phyloP scores from a whole-genome alignment of 1,140 invertebrate species.

The Dysdera silvatica region DNA sequence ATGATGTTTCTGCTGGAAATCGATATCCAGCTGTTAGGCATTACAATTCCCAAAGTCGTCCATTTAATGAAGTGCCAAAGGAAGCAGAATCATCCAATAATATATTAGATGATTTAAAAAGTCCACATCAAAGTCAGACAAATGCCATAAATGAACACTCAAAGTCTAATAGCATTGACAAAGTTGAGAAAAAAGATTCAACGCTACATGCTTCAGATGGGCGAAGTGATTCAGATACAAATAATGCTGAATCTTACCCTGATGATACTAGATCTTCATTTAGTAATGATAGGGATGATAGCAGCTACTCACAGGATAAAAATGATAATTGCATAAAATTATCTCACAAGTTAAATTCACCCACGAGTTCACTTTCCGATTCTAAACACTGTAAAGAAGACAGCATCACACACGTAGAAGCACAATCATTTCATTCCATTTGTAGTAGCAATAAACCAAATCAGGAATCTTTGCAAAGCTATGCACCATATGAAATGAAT shows the following conservation, averaged over 20 bases:
- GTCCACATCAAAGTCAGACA: background rate
- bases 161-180: background rate
- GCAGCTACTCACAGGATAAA: conserved; percentile 8
- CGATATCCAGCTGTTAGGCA: conserved; percentile 21
- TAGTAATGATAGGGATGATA: conserved; percentile 22
- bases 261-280: conserved; percentile 23
- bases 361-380: background rate
- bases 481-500: conserved; percentile 19
- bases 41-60: conserved; percentile 8
- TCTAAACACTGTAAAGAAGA: conserved; percentile 13
- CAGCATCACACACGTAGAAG: too few species aligned
- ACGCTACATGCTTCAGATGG: conserved; percentile 15
- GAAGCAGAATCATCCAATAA: background rate
- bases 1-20: conserved; percentile 8
- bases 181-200: conserved; percentile 15
- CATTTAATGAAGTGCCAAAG: conserved; percentile 13
- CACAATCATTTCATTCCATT: conserved; percentile 25
- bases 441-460: conserved; percentile 26
- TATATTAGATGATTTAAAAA: conserved; percentile 12
- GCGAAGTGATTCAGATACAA: conserved; percentile 22
- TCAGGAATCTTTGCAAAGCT: conserved; percentile 7
- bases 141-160: conserved; percentile 6
- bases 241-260: conserved; percentile 20
- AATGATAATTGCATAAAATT: conserved; percentile 6
- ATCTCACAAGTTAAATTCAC: conserved; percentile 2